Conservation (phyloP, 2,888 invertebrate species). For the Syrista parreyssii region DNA sequence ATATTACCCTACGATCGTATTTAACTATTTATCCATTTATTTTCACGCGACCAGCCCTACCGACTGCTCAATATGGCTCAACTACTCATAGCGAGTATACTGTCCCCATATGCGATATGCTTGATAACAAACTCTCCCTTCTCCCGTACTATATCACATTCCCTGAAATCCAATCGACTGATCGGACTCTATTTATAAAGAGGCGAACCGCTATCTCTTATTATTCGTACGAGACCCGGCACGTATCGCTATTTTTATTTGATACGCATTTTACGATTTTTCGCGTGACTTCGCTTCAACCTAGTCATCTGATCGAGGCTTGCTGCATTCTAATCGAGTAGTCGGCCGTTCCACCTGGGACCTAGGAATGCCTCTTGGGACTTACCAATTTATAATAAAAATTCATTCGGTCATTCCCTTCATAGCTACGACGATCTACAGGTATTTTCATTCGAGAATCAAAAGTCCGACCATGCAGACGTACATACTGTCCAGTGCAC, state of each 20-base stretch:
- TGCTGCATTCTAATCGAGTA: conserved; percentile 50
- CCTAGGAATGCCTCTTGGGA: too few species aligned
- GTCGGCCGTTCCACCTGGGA: too few species aligned
- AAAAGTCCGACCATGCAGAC: too few species aligned
- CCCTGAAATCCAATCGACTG: too few species aligned
- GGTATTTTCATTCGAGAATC: too few species aligned
- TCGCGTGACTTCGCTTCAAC: neutral
- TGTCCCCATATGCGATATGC: too few species aligned
- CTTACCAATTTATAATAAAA: too few species aligned
- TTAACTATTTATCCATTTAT: conserved; percentile 55
- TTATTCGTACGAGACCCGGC: conserved; percentile 47
- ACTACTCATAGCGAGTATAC: neutral
- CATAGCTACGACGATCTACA: too few species aligned
- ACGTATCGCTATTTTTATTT: conserved; percentile 37
- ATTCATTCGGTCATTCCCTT: too few species aligned
- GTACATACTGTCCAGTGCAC: too few species aligned
- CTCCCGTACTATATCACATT: too few species aligned
- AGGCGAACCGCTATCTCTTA: conserved; percentile 25
- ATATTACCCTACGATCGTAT: conserved; percentile 47
- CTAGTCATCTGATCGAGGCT: conserved; percentile 51
- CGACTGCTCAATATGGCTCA: neutral
- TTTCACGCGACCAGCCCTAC: neutral
- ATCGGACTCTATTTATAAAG: neutral
- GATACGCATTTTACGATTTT: conserved; percentile 50
- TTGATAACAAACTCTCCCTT: too few species aligned